A percentile compares a stretch with the other conserved stretches of the same genome.
These are phyloP conservation scores for Euphonia xanthogaster DNA, from an alignment of 2,797 vertebrate genomes.

Conservation along the genomic window DNA sequence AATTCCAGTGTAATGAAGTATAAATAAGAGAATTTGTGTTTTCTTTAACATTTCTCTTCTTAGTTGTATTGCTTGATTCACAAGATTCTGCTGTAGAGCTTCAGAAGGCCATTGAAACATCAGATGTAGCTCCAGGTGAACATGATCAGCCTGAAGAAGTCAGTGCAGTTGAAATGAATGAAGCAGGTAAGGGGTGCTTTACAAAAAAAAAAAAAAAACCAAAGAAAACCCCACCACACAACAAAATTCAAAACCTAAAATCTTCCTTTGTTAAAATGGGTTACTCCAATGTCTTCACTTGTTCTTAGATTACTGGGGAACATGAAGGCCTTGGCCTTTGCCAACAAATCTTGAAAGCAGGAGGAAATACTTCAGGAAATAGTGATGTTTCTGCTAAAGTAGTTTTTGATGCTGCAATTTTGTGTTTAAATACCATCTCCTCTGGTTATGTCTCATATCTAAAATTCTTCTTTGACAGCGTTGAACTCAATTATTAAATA, in stretches of 20 bases:
- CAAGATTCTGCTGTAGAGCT: conserved; percentile 79
- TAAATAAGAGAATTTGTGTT: neutral
- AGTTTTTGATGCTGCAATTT: neutral
- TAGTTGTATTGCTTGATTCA: conserved; percentile 87
- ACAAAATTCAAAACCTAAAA: neutral
- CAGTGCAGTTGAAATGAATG: conserved; percentile 44
- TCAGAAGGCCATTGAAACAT: conserved; percentile 21
- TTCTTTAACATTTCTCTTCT: neutral
- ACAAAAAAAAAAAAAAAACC: neutral
- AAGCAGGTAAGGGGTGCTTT: conserved; percentile 61
- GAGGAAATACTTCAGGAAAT: neutral
- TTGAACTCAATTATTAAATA: neutral
- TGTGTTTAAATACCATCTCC: neutral
- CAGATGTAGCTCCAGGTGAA: neutral
- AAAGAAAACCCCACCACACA: fast-evolving
- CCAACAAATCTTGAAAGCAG: neutral
- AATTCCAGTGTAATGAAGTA: neutral
- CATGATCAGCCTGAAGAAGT: conserved; percentile 37
- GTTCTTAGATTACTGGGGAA: neutral
- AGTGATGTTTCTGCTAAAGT: neutral
- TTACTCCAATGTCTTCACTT: neutral
- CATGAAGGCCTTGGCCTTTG: neutral
- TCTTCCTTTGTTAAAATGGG: neutral
- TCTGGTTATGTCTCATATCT: neutral
- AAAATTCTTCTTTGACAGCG: neutral